Conservation (phyloP, 2,888 invertebrate genomes). For the Liopterus haemorrhoidalis region DNA sequence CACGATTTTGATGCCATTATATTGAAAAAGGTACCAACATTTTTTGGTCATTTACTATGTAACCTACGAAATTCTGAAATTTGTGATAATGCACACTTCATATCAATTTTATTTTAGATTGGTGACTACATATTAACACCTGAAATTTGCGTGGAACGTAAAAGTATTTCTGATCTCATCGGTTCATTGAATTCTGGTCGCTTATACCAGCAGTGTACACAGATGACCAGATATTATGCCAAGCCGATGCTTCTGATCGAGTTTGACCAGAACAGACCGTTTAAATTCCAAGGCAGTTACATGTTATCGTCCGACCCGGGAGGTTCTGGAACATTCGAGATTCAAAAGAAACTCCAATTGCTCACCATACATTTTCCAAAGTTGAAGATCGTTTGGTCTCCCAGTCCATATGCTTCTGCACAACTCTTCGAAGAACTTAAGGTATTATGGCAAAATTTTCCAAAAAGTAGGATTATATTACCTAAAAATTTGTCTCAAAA, state of each 20-base stretch:
- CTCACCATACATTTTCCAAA: slow-evolving; percentile 94
- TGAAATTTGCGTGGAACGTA: slow-evolving; percentile 94
- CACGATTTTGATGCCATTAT: no score
- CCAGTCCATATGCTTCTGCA: slow-evolving; percentile 91
- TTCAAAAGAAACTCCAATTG: slow-evolving; percentile 81
- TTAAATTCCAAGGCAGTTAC: slow-evolving; percentile 80
- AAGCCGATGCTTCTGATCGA: slow-evolving; percentile 90
- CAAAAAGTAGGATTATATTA: no score
- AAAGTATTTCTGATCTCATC: slow-evolving; percentile 92
- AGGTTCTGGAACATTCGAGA: slow-evolving; percentile 68
- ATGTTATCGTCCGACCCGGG: slow-evolving; percentile 71
- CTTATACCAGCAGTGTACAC: slow-evolving; percentile 88
- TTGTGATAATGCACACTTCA: neutral
- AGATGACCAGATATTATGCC: slow-evolving; percentile 85
- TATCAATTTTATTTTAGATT: slow-evolving; percentile 54
- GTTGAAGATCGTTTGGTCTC: slow-evolving; percentile 91
- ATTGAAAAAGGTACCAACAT: no score
- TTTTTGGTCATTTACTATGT: no score
- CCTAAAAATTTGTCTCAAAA: slow-evolving; percentile 6
- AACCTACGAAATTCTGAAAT: neutral
- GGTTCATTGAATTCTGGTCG: slow-evolving; percentile 93
- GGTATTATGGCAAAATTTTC: no score
- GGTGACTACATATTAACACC: slow-evolving; percentile 97
- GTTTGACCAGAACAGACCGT: slow-evolving; percentile 90
- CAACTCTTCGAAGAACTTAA: slow-evolving; percentile 94